Percentiles rank a stretch among this genome's conserved stretches.
These are phyloP conservation scores for Argentina silus DNA, from an alignment of 2,797 vertebrate genomes.

Conservation along the genomic window DNA sequence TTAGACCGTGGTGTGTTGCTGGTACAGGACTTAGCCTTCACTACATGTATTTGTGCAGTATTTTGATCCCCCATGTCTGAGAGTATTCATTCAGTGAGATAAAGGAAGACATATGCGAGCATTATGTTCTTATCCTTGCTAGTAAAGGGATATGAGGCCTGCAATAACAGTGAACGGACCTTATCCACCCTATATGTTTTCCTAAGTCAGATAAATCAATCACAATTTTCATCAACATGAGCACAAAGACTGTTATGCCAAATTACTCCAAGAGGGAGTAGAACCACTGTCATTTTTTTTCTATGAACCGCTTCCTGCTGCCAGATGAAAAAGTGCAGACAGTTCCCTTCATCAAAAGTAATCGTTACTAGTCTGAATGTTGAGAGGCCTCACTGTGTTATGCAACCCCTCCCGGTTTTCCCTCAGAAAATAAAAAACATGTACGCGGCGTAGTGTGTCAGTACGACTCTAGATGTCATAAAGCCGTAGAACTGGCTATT, in stretches of 20 bases:
- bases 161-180: background rate
- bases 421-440: slow-evolving; percentile 30
- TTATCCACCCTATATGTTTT: background rate
- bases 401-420: slow-evolving; percentile 8
- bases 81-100: slow-evolving; percentile 2
- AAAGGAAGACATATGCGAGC: slow-evolving; percentile 3
- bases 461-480: background rate
- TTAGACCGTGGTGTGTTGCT: background rate
- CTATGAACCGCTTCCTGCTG: background rate
- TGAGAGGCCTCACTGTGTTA: slow-evolving; percentile 5
- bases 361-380: slow-evolving; percentile 5
- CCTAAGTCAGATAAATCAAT: slow-evolving; percentile 1
- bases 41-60: background rate
- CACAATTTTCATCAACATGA: background rate
- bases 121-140: background rate
- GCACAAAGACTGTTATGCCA: background rate
- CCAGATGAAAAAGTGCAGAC: background rate
- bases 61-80: background rate
- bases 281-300: background rate
- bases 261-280: background rate
- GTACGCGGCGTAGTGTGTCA: background rate
- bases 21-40: background rate
- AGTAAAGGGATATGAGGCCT: slow-evolving; percentile 4
- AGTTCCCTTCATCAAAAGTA: slow-evolving; percentile 18
- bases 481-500: slow-evolving; percentile 17